Conservation (phyloP, 2,888 invertebrate genomes). For the Ellobium chinense region DNA sequence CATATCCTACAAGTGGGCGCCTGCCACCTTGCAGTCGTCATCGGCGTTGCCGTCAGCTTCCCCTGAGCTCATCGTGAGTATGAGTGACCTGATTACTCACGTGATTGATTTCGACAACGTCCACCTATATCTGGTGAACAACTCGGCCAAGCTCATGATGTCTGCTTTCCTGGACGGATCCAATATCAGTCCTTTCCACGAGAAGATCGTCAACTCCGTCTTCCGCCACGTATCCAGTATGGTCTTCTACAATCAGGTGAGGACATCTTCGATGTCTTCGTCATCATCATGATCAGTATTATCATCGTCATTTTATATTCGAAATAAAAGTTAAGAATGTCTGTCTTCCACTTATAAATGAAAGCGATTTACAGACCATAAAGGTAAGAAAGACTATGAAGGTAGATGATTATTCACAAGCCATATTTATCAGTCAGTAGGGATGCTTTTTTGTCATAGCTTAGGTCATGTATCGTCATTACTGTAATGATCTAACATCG, state of each 20-base stretch:
- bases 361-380: too few relatives aligned
- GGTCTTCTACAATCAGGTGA: conserved; percentile 80
- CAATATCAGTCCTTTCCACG: conserved; percentile 83
- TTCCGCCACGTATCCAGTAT: conserved; percentile 88
- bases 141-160: conserved; percentile 87
- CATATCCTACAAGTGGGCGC: conserved; percentile 79
- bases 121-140: conserved; percentile 87
- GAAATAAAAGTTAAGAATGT: too few relatives aligned
- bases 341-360: too few relatives aligned
- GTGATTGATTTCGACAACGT: conserved; percentile 91
- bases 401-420: too few relatives aligned
- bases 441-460: too few relatives aligned
- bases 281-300: too few relatives aligned
- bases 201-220: conserved; percentile 86
- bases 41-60: conserved; percentile 21
- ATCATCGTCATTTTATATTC: too few relatives aligned
- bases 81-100: conserved; percentile 88
- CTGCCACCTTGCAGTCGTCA: neutral
- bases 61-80: conserved; percentile 59
- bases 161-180: conserved; percentile 89
- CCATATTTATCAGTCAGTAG: too few relatives aligned
- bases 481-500: too few relatives aligned
- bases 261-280: too few relatives aligned
- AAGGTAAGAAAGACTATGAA: too few relatives aligned
- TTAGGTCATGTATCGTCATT: too few relatives aligned